These are phyloP conservation scores for Caerostris extrusa DNA, from an alignment of 1,140 invertebrate species.

Conservation along the genomic window DNA sequence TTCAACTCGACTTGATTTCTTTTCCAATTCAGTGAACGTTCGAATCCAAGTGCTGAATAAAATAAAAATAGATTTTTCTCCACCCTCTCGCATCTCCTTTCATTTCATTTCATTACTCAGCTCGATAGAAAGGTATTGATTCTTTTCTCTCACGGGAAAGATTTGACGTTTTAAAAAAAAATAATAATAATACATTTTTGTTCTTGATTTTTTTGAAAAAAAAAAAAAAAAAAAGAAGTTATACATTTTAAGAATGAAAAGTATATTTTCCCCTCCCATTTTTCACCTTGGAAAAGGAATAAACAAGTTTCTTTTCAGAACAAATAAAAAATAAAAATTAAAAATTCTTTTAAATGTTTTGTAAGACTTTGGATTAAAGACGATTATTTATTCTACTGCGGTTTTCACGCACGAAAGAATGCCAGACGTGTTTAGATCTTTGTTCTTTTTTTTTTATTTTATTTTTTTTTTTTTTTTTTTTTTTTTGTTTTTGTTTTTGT, in stretches of 20 bases:
- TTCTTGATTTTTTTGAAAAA: neutral
- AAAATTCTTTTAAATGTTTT: neutral
- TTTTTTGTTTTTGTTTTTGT: neutral
- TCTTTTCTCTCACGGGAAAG: neutral
- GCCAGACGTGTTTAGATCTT: neutral
- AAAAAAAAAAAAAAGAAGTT: neutral
- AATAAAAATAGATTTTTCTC: neutral
- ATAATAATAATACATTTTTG: neutral
- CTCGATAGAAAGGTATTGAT: neutral
- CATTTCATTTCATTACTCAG: slow-evolving; percentile 23
- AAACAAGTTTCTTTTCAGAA: neutral
- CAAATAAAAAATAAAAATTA: neutral
- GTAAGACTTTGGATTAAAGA: neutral
- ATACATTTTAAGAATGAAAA: neutral
- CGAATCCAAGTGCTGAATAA: neutral
- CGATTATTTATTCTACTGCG: neutral
- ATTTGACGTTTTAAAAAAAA: neutral
- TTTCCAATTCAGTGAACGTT: neutral
- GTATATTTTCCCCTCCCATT: neutral
- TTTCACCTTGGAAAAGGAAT: neutral
- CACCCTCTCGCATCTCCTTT: neutral
- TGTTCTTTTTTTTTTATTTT: neutral
- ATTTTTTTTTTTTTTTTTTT: neutral
- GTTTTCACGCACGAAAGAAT: neutral
- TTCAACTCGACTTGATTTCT: neutral